These are phyloP conservation scores for Caenorhabditis brenneri DNA, from an alignment of 1,140 invertebrate species.

Conservation along the genomic window DNA sequence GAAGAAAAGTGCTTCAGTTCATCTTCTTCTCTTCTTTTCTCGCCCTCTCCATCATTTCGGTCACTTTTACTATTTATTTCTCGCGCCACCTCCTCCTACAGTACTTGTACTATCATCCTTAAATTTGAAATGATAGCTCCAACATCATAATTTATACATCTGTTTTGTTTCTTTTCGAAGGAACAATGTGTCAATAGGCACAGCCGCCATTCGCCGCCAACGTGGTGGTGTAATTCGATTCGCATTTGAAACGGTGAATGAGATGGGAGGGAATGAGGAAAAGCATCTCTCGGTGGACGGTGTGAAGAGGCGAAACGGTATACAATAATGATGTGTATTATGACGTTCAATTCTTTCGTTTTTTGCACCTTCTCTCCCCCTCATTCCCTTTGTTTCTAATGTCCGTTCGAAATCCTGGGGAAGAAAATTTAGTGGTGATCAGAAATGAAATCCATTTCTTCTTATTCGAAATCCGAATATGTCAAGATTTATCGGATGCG, in stretches of 20 bases:
- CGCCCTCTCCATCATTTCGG: not conserved
- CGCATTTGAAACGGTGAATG: constrained; percentile 1
- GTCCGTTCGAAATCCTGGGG: not conserved
- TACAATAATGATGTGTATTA: constrained; percentile 42
- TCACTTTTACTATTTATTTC: constrained; percentile 27
- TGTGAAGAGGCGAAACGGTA: constrained; percentile 43
- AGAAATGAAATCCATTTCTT: not conserved
- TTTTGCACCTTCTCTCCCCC: too few relatives aligned
- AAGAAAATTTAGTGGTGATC: not conserved
- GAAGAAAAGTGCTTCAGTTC: constrained; percentile 36
- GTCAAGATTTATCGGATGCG: not conserved
- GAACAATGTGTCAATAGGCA: constrained; percentile 1
- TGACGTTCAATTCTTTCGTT: not conserved
- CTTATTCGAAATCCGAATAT: not conserved
- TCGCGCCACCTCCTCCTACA: not conserved
- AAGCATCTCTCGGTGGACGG: not conserved
- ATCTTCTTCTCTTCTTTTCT: not conserved
- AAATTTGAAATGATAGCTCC: not conserved
- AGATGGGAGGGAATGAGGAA: not conserved
- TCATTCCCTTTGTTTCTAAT: not conserved
- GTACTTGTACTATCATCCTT: not conserved
- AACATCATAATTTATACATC: not conserved
- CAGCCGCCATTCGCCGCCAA: not conserved
- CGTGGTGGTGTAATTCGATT: constrained; percentile 33
- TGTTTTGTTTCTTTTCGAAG: not conserved